phyloP scores from a whole-genome alignment of 2,797 vertebrate genomes.

The Ficedula albicollis region DNA sequence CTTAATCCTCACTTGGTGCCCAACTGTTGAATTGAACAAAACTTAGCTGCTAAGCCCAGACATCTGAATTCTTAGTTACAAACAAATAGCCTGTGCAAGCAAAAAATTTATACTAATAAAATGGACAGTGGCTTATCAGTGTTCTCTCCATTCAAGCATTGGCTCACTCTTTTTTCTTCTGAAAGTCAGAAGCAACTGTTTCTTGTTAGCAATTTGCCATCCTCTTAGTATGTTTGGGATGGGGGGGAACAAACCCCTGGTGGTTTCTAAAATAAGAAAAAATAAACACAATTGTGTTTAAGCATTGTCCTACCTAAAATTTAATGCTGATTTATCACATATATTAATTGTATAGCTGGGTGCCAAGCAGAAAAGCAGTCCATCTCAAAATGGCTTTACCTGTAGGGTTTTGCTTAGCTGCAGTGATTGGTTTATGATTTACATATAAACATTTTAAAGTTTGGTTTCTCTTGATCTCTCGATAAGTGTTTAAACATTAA shows the following conservation, averaged over 20 bases:
- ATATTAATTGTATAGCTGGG: background rate
- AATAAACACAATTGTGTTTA: background rate
- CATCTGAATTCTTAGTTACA: background rate
- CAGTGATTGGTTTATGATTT: background rate
- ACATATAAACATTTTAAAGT: background rate
- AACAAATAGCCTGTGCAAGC: background rate
- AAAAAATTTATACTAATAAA: background rate
- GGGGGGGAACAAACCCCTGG: rapidly evolving
- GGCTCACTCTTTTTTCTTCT: background rate
- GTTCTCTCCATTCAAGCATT: background rate
- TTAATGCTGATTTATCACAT: background rate
- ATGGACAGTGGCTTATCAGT: background rate
- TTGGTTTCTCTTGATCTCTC: background rate
- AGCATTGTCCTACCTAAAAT: background rate
- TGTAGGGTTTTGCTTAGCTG: background rate
- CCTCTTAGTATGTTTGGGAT: background rate
- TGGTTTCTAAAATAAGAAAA: background rate
- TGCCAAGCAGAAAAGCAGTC: background rate
- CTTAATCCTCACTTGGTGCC: background rate
- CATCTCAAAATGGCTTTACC: background rate
- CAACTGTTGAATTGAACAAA: background rate
- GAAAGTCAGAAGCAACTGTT: background rate
- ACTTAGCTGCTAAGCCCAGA: background rate
- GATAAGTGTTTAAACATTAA: background rate
- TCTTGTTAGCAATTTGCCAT: background rate